Percentiles rank a stretch among this genome's conserved stretches.
Evolutionary conservation across 2,888 invertebrate species (phyloP).

Genomic region (Polydrusus cervinus): DNA sequence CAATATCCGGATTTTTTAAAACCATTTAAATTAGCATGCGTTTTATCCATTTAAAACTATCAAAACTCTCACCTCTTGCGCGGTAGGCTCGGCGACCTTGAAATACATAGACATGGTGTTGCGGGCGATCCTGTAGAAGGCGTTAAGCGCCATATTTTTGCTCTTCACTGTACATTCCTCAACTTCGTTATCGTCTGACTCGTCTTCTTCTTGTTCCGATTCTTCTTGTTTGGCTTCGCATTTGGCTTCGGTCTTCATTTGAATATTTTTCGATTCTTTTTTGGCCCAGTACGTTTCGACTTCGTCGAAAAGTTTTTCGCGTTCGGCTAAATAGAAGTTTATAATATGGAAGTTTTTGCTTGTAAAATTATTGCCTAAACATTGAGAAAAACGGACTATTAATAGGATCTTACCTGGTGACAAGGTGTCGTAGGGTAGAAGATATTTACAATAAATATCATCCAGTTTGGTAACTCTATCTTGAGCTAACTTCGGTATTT

Average conservation of each 20-base stretch:
- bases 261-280: slow-evolving; percentile 73
- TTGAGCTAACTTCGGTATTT: slow-evolving; percentile 85
- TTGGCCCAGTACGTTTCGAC: slow-evolving; percentile 85
- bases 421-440: slow-evolving; percentile 91
- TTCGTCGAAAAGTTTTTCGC: slow-evolving; percentile 81
- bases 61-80: slow-evolving; percentile 76
- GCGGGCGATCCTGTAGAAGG: slow-evolving; percentile 86
- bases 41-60: too few relatives aligned
- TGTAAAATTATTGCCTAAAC: too few relatives aligned
- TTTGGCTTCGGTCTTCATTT: slow-evolving; percentile 56
- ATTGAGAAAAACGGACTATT: too few relatives aligned
- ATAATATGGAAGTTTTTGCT: neutral
- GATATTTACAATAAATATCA: slow-evolving; percentile 91
- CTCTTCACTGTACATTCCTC: slow-evolving; percentile 89
- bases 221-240: slow-evolving; percentile 65
- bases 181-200: slow-evolving; percentile 73
- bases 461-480: slow-evolving; percentile 89
- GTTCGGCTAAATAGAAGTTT: slow-evolving; percentile 76
- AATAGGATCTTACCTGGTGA: slow-evolving; percentile 77
- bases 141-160: slow-evolving; percentile 85
- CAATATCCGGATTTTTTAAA: too few relatives aligned
- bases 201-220: slow-evolving; percentile 66
- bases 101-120: slow-evolving; percentile 89
- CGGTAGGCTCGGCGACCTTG: slow-evolving; percentile 78
- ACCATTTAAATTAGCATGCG: too few relatives aligned